phyloP scores from a whole-genome alignment of 2,113 vertebrate species.

The Pterocles burchelli region DNA sequence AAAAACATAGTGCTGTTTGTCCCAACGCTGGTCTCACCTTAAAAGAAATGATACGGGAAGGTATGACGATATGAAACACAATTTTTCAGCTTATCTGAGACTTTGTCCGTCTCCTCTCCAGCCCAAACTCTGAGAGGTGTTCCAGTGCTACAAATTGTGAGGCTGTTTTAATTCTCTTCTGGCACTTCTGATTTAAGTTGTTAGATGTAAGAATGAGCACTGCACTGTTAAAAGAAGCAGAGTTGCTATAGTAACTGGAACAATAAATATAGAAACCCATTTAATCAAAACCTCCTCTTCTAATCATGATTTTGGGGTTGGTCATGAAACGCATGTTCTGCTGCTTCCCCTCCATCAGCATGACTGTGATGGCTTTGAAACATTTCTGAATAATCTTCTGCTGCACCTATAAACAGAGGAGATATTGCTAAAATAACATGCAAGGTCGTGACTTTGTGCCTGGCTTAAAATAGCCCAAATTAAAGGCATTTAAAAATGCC shows the following conservation, averaged over 20 bases:
- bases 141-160: neutral
- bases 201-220: neutral
- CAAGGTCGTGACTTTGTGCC: neutral
- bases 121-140: neutral
- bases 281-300: neutral
- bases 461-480: neutral
- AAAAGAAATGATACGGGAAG: accelerated
- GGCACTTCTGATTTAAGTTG: accelerated
- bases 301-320: neutral
- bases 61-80: accelerated
- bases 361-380: neutral
- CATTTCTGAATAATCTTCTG: accelerated
- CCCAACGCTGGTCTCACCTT: accelerated
- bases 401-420: neutral
- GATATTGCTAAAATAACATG: neutral
- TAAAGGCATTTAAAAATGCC: neutral
- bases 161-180: neutral
- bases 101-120: accelerated
- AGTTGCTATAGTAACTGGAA: neutral
- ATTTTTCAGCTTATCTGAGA: accelerated
- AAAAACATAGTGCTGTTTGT: accelerated
- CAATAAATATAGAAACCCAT: neutral
- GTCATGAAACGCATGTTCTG: neutral
- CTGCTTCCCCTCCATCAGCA: neutral
- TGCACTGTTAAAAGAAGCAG: neutral